phyloP scores from a whole-genome alignment of 2,888 invertebrate genomes.

The Heliconius erato region DNA sequence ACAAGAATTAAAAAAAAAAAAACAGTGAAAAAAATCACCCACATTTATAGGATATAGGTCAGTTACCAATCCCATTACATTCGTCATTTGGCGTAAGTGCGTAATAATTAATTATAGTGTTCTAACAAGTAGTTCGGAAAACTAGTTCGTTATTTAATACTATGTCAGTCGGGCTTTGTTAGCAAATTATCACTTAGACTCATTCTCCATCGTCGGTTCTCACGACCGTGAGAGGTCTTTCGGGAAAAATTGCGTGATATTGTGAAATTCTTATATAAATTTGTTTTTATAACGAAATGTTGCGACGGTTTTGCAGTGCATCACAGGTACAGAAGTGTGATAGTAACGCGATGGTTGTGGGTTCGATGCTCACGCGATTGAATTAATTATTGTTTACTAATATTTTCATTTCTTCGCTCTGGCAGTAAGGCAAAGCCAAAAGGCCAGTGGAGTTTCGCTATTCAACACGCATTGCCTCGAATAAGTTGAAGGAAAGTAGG shows the following conservation, averaged over 20 bases:
- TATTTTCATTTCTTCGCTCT: too few relatives aligned
- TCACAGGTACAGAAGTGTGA: too few relatives aligned
- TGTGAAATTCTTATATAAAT: conserved; percentile 10
- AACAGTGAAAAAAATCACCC: too few relatives aligned
- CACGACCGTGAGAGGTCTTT: conserved; percentile 55
- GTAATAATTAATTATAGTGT: conserved; percentile 68
- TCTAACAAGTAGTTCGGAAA: conserved; percentile 73
- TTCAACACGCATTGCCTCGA: too few relatives aligned
- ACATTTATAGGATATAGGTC: background rate
- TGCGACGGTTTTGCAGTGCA: too few relatives aligned
- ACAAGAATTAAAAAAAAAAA: too few relatives aligned
- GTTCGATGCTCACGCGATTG: too few relatives aligned
- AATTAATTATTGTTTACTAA: too few relatives aligned
- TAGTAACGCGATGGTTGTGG: too few relatives aligned
- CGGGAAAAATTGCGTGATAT: conserved; percentile 37
- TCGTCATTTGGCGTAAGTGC: conserved; percentile 35
- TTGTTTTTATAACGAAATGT: background rate
- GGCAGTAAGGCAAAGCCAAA: too few relatives aligned
- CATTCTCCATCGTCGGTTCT: conserved; percentile 55
- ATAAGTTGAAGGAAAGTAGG: too few relatives aligned
- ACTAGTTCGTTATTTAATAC: conserved; percentile 68
- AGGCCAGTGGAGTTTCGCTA: too few relatives aligned
- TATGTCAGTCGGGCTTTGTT: conserved; percentile 70
- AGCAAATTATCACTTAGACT: conserved; percentile 69
- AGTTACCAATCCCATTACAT: background rate